A percentile compares a stretch with the other conserved stretches of the same genome.
phyloP scores from a whole-genome alignment of 2,888 invertebrate species.

The Drosophila flavopinicola region DNA sequence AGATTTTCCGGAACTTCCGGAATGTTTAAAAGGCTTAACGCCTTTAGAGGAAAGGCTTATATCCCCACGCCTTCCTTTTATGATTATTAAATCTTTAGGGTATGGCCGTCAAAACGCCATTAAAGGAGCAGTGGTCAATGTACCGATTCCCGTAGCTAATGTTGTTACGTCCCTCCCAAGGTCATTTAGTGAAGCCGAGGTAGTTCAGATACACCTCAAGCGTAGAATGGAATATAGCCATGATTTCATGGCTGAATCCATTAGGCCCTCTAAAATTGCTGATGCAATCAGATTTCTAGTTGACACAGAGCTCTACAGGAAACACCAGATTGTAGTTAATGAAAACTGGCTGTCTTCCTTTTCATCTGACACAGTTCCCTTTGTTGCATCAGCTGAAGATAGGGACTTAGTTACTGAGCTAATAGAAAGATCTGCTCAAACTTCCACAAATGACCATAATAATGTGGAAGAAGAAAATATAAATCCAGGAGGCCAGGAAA shows the following conservation, averaged over 20 bases:
- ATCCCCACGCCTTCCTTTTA: too few species aligned
- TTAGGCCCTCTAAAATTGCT: not conserved
- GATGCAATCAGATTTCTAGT: conserved; percentile 10
- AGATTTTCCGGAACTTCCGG: not conserved
- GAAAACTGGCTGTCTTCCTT: too few species aligned
- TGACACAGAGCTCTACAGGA: too few species aligned
- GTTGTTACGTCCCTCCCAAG: conserved; percentile 12
- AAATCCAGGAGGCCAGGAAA: too few species aligned
- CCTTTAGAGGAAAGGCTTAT: too few species aligned
- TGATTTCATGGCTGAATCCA: not conserved
- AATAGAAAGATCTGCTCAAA: conserved; percentile 10
- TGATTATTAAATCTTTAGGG: too few species aligned
- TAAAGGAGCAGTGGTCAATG: conserved; percentile 19
- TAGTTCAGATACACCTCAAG: not conserved
- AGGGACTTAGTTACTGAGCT: not conserved
- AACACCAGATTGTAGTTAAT: too few species aligned
- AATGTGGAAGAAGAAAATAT: too few species aligned
- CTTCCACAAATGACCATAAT: too few species aligned
- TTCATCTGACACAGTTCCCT: conserved; percentile 1
- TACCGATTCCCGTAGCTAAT: conserved; percentile 16
- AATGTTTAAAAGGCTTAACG: too few species aligned
- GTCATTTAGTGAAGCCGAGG: not conserved
- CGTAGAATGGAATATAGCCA: not conserved
- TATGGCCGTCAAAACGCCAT: conserved; percentile 5
- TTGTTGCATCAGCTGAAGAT: conserved; percentile 9